Evolutionary conservation across 2,888 invertebrate species (phyloP).

Genomic region (Erebia epiphron): DNA sequence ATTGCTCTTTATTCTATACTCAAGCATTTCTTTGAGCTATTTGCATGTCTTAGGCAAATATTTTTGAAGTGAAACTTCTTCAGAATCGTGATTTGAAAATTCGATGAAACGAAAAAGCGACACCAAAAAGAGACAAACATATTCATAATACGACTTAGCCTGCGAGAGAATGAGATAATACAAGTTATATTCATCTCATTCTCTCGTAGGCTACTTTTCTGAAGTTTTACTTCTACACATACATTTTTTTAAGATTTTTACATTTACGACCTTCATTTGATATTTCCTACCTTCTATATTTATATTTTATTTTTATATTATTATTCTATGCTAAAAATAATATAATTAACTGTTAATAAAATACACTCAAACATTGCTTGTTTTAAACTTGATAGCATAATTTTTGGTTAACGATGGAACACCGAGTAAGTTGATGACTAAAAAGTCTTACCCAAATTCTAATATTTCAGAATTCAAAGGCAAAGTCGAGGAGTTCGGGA

Average conservation of each 20-base stretch:
- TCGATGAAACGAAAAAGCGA: no score
- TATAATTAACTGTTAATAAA: not conserved
- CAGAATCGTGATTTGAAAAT: no score
- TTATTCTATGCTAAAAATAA: no score
- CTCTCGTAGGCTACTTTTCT: no score
- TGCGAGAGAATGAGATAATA: not conserved
- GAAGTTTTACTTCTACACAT: no score
- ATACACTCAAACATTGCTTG: no score
- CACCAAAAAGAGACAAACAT: no score
- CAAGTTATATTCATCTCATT: no score
- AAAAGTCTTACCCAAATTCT: not conserved
- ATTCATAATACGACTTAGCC: no score
- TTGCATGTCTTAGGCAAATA: not conserved
- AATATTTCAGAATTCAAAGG: constrained; percentile 74
- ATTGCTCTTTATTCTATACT: not conserved
- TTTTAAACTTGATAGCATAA: no score
- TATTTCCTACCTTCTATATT: no score
- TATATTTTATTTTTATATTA: no score
- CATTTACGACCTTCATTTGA: not conserved
- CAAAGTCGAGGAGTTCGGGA: constrained; percentile 87
- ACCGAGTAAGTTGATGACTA: not conserved
- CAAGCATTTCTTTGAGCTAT: not conserved
- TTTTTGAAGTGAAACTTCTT: not conserved
- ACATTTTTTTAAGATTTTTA: not conserved
- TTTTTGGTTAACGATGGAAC: not conserved